Percentiles rank a stretch among this genome's conserved stretches.
phyloP scores from a whole-genome alignment of 2,113 vertebrate genomes.

The Circaetus cinerascens region DNA sequence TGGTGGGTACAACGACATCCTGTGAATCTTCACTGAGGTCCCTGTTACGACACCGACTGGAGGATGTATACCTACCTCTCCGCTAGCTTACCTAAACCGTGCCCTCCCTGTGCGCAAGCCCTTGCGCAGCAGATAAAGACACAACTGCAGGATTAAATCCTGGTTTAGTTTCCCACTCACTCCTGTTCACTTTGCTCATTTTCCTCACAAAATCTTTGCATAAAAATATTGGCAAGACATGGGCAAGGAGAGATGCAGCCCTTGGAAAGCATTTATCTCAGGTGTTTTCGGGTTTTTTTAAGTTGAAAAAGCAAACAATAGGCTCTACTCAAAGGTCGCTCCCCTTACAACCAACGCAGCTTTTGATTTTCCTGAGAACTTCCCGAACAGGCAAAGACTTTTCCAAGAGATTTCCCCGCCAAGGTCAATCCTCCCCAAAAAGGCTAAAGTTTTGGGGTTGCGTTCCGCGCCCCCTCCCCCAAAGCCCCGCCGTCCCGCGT shows the following conservation, averaged over 20 bases:
- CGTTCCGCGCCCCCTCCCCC: no score
- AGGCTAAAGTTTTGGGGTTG: fast-evolving
- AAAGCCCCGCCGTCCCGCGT: not conserved
- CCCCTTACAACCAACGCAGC: not conserved
- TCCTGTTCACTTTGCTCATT: not conserved
- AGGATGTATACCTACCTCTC: fast-evolving
- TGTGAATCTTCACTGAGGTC: fast-evolving
- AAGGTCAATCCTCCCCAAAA: fast-evolving
- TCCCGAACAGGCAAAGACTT: fast-evolving
- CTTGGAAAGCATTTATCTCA: fast-evolving
- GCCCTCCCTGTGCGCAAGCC: fast-evolving
- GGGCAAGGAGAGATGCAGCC: no score
- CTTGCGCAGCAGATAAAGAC: fast-evolving
- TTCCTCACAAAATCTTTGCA: not conserved
- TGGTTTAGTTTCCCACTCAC: fast-evolving
- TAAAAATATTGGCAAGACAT: fast-evolving
- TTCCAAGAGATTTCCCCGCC: fast-evolving
- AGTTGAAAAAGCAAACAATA: not conserved
- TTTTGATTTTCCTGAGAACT: not conserved
- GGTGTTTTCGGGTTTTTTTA: fast-evolving
- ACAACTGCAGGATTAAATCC: fast-evolving
- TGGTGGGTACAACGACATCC: fast-evolving
- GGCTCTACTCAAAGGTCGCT: not conserved
- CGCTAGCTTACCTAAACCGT: fast-evolving
- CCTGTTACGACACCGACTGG: fast-evolving